Evolutionary conservation across 2,888 invertebrate species (phyloP).

Genomic region (Busseola fusca): DNA sequence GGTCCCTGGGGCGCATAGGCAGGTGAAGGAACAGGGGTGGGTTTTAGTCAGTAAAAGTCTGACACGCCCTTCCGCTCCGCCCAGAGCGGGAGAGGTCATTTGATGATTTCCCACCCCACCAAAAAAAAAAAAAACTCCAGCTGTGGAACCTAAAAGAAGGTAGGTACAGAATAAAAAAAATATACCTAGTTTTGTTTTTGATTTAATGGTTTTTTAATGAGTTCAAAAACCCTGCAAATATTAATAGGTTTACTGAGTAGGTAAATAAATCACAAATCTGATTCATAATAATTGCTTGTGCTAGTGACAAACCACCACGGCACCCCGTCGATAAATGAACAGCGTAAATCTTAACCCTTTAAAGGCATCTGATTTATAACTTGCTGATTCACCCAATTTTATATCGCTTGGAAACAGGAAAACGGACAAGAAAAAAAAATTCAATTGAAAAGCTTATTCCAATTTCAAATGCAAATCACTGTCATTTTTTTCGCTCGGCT

Average conservation of each 20-base stretch:
- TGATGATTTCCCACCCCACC: too few species aligned
- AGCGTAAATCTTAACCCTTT: conserved; percentile 6
- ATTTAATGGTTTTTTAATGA: not conserved
- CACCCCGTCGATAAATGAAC: not conserved
- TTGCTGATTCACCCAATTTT: conserved; percentile 8
- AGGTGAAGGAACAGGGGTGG: too few species aligned
- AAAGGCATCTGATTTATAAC: not conserved
- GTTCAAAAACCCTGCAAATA: not conserved
- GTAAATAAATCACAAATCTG: conserved; percentile 10
- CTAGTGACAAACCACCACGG: not conserved
- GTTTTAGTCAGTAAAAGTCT: too few species aligned
- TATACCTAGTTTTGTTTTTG: not conserved
- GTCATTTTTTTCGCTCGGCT: conserved; percentile 49
- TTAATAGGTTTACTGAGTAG: not conserved
- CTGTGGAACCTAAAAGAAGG: not conserved
- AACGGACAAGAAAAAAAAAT: conserved; percentile 30
- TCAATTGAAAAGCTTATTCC: conserved; percentile 47
- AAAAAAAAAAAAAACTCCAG: too few species aligned
- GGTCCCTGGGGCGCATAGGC: too few species aligned
- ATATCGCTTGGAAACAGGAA: not conserved
- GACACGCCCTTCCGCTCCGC: too few species aligned
- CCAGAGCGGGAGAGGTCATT: too few species aligned
- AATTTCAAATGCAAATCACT: conserved; percentile 63
- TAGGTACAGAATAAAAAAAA: not conserved
- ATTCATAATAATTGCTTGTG: conserved; percentile 8